phyloP scores from a whole-genome alignment of 2,797 vertebrate species.

The Yasuhikotakia modesta region DNA sequence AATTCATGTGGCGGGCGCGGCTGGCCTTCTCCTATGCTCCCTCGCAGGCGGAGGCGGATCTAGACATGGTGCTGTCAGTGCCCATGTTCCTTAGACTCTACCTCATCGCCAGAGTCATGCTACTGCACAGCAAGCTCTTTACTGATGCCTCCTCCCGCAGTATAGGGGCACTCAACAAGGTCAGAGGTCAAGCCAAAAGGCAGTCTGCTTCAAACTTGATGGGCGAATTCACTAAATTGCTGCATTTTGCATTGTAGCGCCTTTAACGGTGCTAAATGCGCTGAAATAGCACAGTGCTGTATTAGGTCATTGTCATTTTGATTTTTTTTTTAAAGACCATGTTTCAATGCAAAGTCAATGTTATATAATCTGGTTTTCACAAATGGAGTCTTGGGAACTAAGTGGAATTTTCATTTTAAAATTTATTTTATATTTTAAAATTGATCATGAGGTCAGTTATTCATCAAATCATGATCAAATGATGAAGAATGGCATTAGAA shows the following conservation, averaged over 20 bases:
- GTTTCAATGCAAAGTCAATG: slow-evolving; percentile 14
- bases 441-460: slow-evolving; percentile 1
- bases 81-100: slow-evolving; percentile 99
- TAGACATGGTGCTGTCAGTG: slow-evolving; percentile 98
- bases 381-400: neutral
- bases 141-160: slow-evolving; percentile 98
- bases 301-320: neutral
- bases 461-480: slow-evolving; percentile 13
- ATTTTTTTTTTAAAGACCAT: neutral
- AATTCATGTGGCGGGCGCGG: slow-evolving; percentile 93
- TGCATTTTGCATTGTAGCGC: neutral
- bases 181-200: slow-evolving; percentile 51
- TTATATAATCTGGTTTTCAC: neutral
- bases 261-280: neutral
- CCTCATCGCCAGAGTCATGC: slow-evolving; percentile 97
- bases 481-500: slow-evolving; percentile 27
- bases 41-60: slow-evolving; percentile 90
- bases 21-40: slow-evolving; percentile 93
- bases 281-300: slow-evolving; percentile 5
- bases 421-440: slow-evolving; percentile 18
- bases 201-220: neutral
- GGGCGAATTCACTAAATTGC: neutral
- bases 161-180: slow-evolving; percentile 99
- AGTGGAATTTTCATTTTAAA: neutral
- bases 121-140: slow-evolving; percentile 99